phyloP scores from a whole-genome alignment of 2,888 invertebrate genomes.

The Scrobipalpa costella region DNA sequence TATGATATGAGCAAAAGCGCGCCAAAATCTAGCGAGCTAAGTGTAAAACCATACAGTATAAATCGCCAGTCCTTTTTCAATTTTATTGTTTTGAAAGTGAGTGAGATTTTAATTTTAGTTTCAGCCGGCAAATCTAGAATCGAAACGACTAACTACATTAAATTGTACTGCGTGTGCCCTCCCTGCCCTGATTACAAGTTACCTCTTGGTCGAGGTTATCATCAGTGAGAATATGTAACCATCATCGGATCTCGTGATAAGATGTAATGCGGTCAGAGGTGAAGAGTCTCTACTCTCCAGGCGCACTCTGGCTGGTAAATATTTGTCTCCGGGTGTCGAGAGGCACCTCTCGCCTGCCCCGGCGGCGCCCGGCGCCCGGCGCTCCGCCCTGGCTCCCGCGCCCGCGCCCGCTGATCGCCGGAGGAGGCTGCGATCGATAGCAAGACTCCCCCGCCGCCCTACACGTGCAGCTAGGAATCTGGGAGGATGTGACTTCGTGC shows the following conservation, averaged over 20 bases:
- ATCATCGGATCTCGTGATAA: not conserved
- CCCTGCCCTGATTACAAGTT: too few species aligned
- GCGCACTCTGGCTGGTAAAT: not conserved
- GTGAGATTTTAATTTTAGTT: too few species aligned
- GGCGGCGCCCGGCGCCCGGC: not conserved
- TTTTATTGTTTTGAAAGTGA: too few species aligned
- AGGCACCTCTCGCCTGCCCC: not conserved
- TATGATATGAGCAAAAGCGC: too few species aligned
- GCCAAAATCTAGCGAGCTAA: too few species aligned
- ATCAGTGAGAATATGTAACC: too few species aligned
- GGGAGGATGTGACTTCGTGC: constrained; percentile 1
- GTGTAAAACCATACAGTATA: too few species aligned
- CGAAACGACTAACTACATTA: too few species aligned
- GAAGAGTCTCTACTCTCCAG: not conserved
- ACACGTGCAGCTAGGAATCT: not conserved
- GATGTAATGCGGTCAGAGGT: not conserved
- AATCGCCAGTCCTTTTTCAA: too few species aligned
- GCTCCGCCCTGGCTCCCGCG: not conserved
- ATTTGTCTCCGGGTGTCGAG: constrained; percentile 2
- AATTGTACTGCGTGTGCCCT: too few species aligned
- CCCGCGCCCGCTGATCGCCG: constrained; percentile 17
- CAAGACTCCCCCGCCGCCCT: constrained; percentile 21
- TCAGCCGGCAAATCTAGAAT: too few species aligned
- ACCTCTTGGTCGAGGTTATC: too few species aligned
- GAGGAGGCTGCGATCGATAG: constrained; percentile 32